Evolutionary conservation across 2,888 invertebrate species (phyloP).

Genomic region (Phyllotreta cruciferae): DNA sequence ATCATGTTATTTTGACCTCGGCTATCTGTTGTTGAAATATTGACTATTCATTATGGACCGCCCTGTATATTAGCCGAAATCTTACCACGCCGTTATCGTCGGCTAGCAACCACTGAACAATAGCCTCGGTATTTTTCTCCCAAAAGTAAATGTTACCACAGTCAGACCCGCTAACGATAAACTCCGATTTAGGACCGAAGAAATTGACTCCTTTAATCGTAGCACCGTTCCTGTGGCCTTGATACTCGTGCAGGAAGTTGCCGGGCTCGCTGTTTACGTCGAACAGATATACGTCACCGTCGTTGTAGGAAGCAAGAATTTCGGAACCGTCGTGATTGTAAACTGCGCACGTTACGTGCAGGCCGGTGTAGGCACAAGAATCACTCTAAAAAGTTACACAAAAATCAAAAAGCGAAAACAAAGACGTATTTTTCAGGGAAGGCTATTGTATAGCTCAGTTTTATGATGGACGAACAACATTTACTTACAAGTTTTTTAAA

Average conservation of each 20-base stretch:
- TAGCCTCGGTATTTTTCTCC: conserved; percentile 86
- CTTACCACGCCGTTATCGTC: conserved; percentile 86
- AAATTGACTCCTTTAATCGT: conserved; percentile 85
- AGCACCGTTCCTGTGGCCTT: conserved; percentile 62
- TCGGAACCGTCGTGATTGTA: conserved; percentile 92
- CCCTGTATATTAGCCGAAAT: conserved; percentile 42
- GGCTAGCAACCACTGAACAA: conserved; percentile 87
- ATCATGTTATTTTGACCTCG: too few relatives aligned
- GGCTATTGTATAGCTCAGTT: too few relatives aligned
- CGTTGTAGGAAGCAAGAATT: conserved; percentile 92
- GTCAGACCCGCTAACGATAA: conserved; percentile 91
- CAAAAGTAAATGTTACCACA: conserved; percentile 89
- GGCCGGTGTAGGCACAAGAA: conserved; percentile 21
- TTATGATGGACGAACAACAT: too few relatives aligned
- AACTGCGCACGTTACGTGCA: conserved; percentile 86
- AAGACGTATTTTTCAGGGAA: too few relatives aligned
- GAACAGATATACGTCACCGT: conserved; percentile 91
- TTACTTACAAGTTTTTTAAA: conserved; percentile 46
- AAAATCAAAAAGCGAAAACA: conserved; percentile 11
- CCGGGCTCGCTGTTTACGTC: conserved; percentile 67
- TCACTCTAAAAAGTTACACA: conserved; percentile 7
- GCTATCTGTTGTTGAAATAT: too few relatives aligned
- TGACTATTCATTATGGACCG: too few relatives aligned
- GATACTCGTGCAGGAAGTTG: conserved; percentile 63
- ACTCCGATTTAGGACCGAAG: conserved; percentile 91